These are phyloP conservation scores for Pteronotus mesoamericanus DNA, from an alignment of 2,797 vertebrate species.

Conservation along the genomic window DNA sequence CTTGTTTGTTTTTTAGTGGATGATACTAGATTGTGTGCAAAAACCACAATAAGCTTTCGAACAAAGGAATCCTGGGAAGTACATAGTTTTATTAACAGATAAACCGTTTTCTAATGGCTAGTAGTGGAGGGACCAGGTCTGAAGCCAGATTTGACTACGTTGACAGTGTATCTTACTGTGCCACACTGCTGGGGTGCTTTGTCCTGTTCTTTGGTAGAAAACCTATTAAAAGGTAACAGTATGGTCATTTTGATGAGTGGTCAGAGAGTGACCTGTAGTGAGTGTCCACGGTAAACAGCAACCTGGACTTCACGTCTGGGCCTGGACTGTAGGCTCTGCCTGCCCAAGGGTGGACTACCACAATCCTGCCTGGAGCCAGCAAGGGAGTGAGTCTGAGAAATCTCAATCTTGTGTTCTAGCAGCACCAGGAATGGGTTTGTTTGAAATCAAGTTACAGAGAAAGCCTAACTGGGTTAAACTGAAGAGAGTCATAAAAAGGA, in stretches of 20 bases:
- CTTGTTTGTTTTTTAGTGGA: not conserved
- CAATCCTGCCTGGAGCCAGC: not conserved
- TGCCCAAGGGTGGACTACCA: too few species aligned
- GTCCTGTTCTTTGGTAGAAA: not conserved
- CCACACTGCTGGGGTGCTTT: not conserved
- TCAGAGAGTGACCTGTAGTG: not conserved
- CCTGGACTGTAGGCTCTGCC: not conserved
- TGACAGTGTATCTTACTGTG: not conserved
- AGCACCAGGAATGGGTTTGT: conserved; percentile 4
- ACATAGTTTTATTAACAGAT: not conserved
- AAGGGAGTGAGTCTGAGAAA: not conserved
- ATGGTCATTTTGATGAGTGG: not conserved
- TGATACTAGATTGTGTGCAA: not conserved
- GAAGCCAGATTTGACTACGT: not conserved
- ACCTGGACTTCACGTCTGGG: not conserved
- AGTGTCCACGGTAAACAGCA: not conserved
- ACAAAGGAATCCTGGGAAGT: not conserved
- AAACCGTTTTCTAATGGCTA: not conserved
- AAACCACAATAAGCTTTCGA: not conserved
- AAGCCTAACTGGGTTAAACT: conserved; percentile 58
- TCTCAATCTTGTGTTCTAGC: not conserved
- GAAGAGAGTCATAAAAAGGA: conserved; percentile 50
- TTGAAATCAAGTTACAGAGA: conserved; percentile 34
- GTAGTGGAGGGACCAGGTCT: not conserved
- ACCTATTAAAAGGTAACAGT: not conserved